Base-by-base conservation (phyloP, 2,113 vertebrate species). In the Octodon degus region DNA sequence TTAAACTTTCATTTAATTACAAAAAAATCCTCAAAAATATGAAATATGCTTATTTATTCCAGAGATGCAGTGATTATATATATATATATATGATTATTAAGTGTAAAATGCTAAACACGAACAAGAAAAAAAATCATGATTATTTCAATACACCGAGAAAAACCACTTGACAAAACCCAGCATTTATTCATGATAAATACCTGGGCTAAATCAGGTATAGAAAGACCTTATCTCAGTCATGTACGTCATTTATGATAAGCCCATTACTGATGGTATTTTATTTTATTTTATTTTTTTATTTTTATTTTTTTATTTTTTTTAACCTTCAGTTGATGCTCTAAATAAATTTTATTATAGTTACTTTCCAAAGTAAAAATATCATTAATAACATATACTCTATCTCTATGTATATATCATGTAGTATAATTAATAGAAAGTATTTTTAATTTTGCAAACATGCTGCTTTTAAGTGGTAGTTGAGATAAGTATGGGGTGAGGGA, bases 1-100 rank as follows among this genome's bases (percentile, higher is more conserved):
- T 98, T 98, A 99, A 98, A 98, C 98, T 98, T 98, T 98, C 98
- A 98, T 99, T 99, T 99, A 99, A 99, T 98, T 98, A 98, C 97
- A 98, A 43, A 43, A 43, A 43, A 43, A n/a, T 70, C 34, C 16
- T 72, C 34, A 72, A 72, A 17, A 72, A 37, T 72, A 72, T 72
- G 9, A 17, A 19, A 37, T 19, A 70, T n/a, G 8, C 7, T 22
- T 37, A 0, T 37, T 72, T 17, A 70, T 2, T 70, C 68, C 68
- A 34, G 16, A 10, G 17, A 7, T 70, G 13, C 68, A 70, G 17
- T 14, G 34, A n/a, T 34, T 7, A 34, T 19, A 17, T 17, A 70
- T n/a, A 43, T 5, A 72, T 37, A 20, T 37, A 19, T 37, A 72
- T 43, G 37, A 37, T 37, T 7, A 37, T 17, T 37, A 20, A 72